These are phyloP conservation scores for Corythornis vintsioides DNA, from an alignment of 2,113 vertebrate genomes.

Conservation along the genomic window DNA sequence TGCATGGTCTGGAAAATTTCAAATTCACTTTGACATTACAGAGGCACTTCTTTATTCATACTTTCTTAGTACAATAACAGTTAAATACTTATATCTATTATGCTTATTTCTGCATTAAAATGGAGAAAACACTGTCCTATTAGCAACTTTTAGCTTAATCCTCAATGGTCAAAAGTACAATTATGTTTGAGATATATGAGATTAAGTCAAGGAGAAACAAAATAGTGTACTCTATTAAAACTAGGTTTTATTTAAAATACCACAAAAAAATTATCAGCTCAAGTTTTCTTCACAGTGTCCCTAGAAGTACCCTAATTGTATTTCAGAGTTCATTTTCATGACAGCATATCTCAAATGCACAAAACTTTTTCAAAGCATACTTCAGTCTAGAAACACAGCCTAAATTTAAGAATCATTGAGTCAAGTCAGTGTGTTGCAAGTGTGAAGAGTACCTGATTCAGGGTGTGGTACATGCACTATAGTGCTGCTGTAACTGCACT, in stretches of 20 bases:
- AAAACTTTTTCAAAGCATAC: background rate
- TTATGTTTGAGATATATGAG: background rate
- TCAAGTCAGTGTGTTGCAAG: background rate
- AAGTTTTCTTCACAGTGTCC: background rate
- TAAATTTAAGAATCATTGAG: background rate
- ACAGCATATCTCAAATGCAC: background rate
- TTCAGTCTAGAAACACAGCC: background rate
- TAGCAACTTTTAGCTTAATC: background rate
- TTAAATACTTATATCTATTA: background rate
- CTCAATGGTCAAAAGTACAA: background rate
- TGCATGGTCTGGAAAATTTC: background rate
- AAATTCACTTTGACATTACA: background rate
- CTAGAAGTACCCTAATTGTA: background rate
- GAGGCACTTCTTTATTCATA: background rate
- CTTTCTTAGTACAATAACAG: background rate
- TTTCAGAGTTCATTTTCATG: background rate
- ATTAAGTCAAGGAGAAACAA: background rate
- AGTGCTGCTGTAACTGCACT: constrained; percentile 89
- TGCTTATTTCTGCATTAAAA: background rate
- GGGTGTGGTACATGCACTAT: constrained; percentile 83
- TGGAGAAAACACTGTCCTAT: background rate
- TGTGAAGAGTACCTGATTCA: constrained; percentile 78
- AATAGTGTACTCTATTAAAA: background rate
- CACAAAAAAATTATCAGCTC: background rate
- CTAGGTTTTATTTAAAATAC: background rate